phyloP scores from a whole-genome alignment of 2,888 invertebrate genomes.

The Melanostoma mellinum region DNA sequence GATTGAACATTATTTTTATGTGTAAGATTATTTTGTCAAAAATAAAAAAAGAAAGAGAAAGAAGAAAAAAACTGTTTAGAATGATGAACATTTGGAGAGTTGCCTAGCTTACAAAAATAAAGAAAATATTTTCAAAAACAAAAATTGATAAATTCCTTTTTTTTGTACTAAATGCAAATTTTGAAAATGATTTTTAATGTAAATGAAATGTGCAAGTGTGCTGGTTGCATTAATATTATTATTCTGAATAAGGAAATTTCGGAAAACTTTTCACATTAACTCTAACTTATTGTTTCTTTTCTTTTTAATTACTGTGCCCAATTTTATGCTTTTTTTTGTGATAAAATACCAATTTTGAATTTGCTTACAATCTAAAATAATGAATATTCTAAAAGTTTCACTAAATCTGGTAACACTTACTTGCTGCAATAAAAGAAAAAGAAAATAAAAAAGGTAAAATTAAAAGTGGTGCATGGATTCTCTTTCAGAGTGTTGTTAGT shows the following conservation, averaged over 20 bases:
- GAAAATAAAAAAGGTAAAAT: conserved; percentile 74
- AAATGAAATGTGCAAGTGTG: conserved; percentile 47
- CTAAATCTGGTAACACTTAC: conserved; percentile 78
- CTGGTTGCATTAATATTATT: conserved; percentile 53
- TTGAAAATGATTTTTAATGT: conserved; percentile 72
- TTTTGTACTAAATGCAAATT: conserved; percentile 67
- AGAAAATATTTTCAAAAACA: conserved; percentile 46
- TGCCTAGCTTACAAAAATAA: conserved; percentile 58
- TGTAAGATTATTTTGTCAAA: conserved; percentile 73
- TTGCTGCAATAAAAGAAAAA: conserved; percentile 81
- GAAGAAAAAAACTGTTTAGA: conserved; percentile 69
- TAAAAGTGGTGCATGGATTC: conserved; percentile 57
- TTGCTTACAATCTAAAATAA: conserved; percentile 55
- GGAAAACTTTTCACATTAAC: conserved; percentile 69
- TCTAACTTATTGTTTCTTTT: not conserved
- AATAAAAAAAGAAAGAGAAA: conserved; percentile 73
- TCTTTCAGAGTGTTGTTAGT: conserved; percentile 55
- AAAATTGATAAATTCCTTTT: conserved; percentile 47
- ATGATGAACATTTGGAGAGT: conserved; percentile 47
- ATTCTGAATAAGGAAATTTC: conserved; percentile 66
- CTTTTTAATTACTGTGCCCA: conserved; percentile 50
- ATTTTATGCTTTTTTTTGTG: conserved; percentile 31
- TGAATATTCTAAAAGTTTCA: conserved; percentile 47
- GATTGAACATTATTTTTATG: conserved; percentile 74
- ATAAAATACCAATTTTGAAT: conserved; percentile 57